Percentiles rank a stretch among this genome's conserved stretches.
Conservation (phyloP, 2,113 vertebrate genomes). For the Agapornis roseicollis region DNA sequence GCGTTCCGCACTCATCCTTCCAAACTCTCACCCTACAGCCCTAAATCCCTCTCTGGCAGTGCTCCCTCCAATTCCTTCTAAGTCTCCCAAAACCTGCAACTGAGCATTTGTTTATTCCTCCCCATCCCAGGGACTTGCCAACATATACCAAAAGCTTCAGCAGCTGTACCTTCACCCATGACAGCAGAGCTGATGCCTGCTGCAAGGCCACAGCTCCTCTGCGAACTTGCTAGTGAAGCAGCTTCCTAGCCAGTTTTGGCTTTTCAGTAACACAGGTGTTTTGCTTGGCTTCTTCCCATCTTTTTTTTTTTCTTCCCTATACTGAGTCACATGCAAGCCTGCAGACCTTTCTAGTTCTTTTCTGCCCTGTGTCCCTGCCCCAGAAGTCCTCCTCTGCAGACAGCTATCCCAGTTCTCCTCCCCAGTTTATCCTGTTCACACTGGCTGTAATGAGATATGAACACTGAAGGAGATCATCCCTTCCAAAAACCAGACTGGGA, state of each 20-base stretch:
- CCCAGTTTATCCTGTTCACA: not conserved
- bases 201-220: not conserved
- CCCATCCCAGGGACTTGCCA: not conserved
- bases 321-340: not conserved
- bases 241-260: not conserved
- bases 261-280: constrained; percentile 9
- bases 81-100: fast-evolving
- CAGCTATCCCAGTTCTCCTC: not conserved
- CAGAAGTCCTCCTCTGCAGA: not conserved
- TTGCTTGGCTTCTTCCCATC: not conserved
- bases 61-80: not conserved
- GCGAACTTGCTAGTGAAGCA: not conserved
- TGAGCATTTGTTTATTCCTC: not conserved
- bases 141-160: not conserved
- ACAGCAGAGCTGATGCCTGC: not conserved
- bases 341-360: not conserved
- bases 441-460: not conserved
- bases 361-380: not conserved
- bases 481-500: not conserved
- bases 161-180: not conserved
- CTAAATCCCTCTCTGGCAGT: not conserved
- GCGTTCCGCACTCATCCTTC: not conserved
- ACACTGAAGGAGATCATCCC: not conserved
- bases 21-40: not conserved
- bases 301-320: not conserved